A percentile compares a stretch with the other conserved stretches of the same genome.
Conservation (phyloP, 2,888 invertebrate genomes). For the Acanthosepion lycidas region DNA sequence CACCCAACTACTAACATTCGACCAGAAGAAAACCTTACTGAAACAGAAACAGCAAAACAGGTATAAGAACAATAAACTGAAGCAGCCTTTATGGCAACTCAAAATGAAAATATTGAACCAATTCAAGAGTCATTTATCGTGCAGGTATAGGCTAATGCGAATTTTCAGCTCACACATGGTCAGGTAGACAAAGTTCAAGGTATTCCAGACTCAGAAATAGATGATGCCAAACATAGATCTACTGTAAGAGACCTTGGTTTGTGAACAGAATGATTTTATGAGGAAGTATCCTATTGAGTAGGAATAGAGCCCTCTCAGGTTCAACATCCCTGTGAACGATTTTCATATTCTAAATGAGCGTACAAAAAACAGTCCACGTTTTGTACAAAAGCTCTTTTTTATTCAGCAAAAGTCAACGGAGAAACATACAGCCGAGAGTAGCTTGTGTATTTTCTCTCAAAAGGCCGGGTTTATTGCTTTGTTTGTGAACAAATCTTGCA, state of each 20-base stretch:
- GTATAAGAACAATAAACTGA: neutral
- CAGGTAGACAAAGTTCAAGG: neutral
- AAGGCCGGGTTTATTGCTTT: neutral
- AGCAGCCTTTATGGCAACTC: neutral
- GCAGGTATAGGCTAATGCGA: neutral
- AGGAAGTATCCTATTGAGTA: neutral
- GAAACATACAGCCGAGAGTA: neutral
- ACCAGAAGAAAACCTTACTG: slow-evolving; percentile 1
- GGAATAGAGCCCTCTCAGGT: neutral
- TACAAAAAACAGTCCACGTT: neutral
- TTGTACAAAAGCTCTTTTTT: neutral
- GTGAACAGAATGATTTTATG: neutral
- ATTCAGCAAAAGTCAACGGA: neutral
- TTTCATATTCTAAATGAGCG: neutral
- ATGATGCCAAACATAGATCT: neutral
- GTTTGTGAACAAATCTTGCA: slow-evolving; percentile 14
- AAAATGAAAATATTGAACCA: neutral
- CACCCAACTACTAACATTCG: neutral
- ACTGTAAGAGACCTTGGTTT: neutral
- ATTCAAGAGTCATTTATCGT: neutral
- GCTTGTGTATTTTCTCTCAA: neutral
- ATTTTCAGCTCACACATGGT: neutral
- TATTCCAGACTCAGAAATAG: neutral
- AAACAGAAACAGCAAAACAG: neutral
- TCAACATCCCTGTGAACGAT: neutral